These are phyloP conservation scores for Zaprionus inermis DNA, from an alignment of 1,140 invertebrate genomes.

Conservation along the genomic window DNA sequence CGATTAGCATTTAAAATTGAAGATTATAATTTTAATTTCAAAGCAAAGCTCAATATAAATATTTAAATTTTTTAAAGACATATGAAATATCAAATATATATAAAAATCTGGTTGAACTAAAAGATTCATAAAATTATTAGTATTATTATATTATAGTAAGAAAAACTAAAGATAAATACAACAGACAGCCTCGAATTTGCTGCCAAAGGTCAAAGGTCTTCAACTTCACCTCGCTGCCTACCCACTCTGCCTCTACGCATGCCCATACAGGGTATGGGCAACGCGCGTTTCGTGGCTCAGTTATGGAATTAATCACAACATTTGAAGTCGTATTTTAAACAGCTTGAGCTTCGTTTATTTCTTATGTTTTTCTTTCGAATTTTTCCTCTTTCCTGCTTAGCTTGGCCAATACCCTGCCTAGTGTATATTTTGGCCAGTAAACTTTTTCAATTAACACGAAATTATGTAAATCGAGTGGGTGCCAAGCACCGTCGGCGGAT, in stretches of 20 bases:
- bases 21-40: too few species aligned
- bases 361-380: constrained; percentile 11
- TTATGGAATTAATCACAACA: constrained; percentile 73
- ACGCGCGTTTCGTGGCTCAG: constrained; percentile 41
- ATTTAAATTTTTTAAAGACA: too few species aligned
- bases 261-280: constrained; percentile 18
- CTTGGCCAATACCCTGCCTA: constrained; percentile 37
- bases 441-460: constrained; percentile 79
- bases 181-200: too few species aligned
- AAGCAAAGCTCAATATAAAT: too few species aligned
- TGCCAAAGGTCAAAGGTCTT: too few species aligned
- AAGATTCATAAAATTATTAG: too few species aligned
- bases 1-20: too few species aligned
- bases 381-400: constrained; percentile 16
- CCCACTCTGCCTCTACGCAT: background rate
- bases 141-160: too few species aligned
- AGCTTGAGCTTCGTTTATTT: constrained; percentile 39
- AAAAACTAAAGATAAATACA: too few species aligned
- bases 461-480: constrained; percentile 76
- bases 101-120: too few species aligned
- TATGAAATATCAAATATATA: too few species aligned
- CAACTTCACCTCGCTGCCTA: background rate
- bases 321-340: constrained; percentile 69
- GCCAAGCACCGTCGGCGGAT: constrained; percentile 39
- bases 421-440: constrained; percentile 56